Base-by-base conservation (phyloP, 2,113 vertebrate species). In the Leucoraja erinaceus region DNA sequence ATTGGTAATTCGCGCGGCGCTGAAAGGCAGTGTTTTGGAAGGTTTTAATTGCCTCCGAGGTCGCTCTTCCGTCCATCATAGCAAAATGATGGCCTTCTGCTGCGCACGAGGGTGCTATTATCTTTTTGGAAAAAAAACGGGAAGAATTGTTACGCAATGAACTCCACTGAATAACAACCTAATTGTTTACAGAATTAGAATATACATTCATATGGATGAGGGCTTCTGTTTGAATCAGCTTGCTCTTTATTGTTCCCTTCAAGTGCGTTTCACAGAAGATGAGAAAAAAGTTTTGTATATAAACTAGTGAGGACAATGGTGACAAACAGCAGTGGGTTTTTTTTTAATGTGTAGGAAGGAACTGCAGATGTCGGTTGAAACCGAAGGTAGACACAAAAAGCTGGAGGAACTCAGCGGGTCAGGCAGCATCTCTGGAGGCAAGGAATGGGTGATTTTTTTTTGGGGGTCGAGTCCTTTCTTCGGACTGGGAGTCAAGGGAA, bases 21-120 rank as follows among this genome's bases (percentile, higher is more conserved):
- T 18, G 83, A 88, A 88, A 66, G 28, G 59, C 5, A 16, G 11
- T 31, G 28, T 63, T 88, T 63, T 28, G 59, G 83, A 63, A 66
- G n/a, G n/a, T 59, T 88, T 88, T 88, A 88, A 88, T 88, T 88
- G 63, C 16, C 83, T n/a, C 59, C 18, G 83, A 88, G 59, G 28
- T 88, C n/a, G n/a, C 12, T 63, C 12, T 63, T 88, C 28, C 38
- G 31, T 63, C 61, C 31, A 61, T 66, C 83, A 88, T 7, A n/a
- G 59, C 63, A n/a, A 88, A 63, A 18, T 88, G 59, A 59, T 88
- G 56, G 83, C 31, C 83, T 61, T 56, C 54, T 66, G 28, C 31
- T 12, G 28, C 16, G 31, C 83, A 16, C 83, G 63, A 63, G 83
- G 83, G 83, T 63, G 83, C 56, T 88, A 88, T 88, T 88, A 88